Evolutionary conservation across 35 echinoderm and acorn worm genomes (phyloP).

Genomic region (Holothuria glaberrima): DNA sequence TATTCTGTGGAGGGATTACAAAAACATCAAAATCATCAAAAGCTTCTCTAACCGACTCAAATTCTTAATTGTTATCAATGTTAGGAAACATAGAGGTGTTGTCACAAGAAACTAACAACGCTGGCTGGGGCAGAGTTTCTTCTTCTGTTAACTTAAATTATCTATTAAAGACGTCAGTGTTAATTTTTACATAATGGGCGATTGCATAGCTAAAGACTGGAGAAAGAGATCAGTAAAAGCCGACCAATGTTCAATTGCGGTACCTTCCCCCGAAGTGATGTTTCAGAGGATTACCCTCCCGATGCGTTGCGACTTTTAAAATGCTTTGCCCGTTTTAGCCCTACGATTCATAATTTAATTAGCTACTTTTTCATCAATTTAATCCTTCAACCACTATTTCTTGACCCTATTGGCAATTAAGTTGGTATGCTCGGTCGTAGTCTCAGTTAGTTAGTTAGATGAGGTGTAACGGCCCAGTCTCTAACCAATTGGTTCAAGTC

Average conservation of each 20-base stretch:
- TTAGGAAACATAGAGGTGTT: constrained; percentile 15
- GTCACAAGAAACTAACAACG: constrained; percentile 21
- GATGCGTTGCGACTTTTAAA: constrained; percentile 5
- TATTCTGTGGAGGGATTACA: no score
- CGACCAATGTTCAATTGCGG: not conserved
- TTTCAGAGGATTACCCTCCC: not conserved
- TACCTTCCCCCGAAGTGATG: constrained; percentile 2
- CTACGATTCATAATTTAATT: no score
- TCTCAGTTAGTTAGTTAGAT: no score
- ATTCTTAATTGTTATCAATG: constrained; percentile 7
- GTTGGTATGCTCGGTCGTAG: no score
- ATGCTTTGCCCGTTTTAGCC: not conserved
- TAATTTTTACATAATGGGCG: not conserved
- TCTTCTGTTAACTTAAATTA: not conserved
- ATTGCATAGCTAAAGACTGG: not conserved
- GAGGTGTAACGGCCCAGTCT: no score
- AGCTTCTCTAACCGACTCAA: not conserved
- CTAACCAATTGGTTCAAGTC: no score
- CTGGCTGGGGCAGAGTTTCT: not conserved
- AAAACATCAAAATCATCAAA: not conserved
- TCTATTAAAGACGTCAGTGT: constrained; percentile 24
- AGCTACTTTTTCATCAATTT: no score
- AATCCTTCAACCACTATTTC: no score
- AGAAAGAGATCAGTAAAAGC: not conserved
- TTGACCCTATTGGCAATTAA: no score